Evolutionary conservation across 2,888 invertebrate species (phyloP), one percentile per base, ranked within the genome.

Genomic region (Polymixis flavicincta): DNA sequence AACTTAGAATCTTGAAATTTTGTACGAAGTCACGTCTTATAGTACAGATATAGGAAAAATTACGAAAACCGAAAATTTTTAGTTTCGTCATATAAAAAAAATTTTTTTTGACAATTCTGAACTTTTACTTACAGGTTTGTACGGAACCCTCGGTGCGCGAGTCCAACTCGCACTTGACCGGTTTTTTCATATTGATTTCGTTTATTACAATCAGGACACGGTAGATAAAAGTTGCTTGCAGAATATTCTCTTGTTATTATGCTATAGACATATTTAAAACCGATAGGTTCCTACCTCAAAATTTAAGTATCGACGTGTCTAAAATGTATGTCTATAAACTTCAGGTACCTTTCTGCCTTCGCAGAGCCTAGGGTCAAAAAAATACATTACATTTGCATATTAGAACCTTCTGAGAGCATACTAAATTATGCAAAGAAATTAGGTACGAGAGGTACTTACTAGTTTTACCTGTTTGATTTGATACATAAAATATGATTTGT

Each of bases 331-430:
- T 52, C 28, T 32, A 42, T 48, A 63, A 67, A 45, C 57, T 63
- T 66, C 65, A 76, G 65, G 17, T 76, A 82, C 50, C 22, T 66
- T 28, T 54, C 25, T 28, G 22, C 9, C 32, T 64, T 64, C 57
- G 19, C 25, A 54, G 9, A 65, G 37, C 11, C 37, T 48, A 60
- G 17, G 65, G 60, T 52, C 50, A 66, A 70, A 69, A 79, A 82
- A 45, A 42, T 60, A 82, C 55, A 82, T 79, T 82, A 76, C n/a
- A 70, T 82, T 79, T 76, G 52, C 76, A 82, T 82, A 82, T 70
- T 81, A 25, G 48, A 76, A 69, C 59, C 19, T 50, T 32, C 63
- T 66, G 54, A 82, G 50, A 76, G 65, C 45, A n/a, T 66, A 66
- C 59, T 80, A 82, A 82, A 80, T 60, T 61, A n/a, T 28, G 22